phyloP scores from a whole-genome alignment of 2,888 invertebrate genomes.

The Achlya flavicornis region DNA sequence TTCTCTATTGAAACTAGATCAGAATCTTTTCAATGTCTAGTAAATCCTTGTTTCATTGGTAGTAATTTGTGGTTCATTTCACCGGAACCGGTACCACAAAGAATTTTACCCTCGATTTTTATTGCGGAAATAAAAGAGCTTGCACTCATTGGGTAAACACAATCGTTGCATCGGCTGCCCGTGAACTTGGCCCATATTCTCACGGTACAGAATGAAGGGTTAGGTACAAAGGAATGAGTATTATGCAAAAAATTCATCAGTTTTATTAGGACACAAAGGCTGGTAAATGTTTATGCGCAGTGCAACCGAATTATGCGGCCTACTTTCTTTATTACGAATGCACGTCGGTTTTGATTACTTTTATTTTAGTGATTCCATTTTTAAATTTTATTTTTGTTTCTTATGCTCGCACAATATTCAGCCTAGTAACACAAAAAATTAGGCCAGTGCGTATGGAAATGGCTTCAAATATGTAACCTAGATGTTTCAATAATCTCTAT shows the following conservation, averaged over 20 bases:
- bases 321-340: conserved; percentile 18
- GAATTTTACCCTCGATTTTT: conserved; percentile 35
- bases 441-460: conserved; percentile 4
- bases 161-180: conserved; percentile 53
- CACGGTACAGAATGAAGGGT: conserved; percentile 62
- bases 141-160: conserved; percentile 37
- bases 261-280: conserved; percentile 51
- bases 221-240: conserved; percentile 56
- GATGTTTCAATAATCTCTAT: neutral
- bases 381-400: neutral
- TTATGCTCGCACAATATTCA: neutral
- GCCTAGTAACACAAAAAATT: neutral
- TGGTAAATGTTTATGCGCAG: conserved; percentile 35
- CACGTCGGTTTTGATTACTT: neutral
- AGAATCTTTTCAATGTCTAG: conserved; percentile 19
- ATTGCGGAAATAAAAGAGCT: conserved; percentile 43
- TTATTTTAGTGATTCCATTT: neutral
- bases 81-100: conserved; percentile 49
- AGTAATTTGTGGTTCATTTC: conserved; percentile 53
- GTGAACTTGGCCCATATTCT: conserved; percentile 80
- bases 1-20: conserved; percentile 34
- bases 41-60: conserved; percentile 27
- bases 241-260: conserved; percentile 57
- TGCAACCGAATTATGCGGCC: conserved; percentile 24
- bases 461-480: neutral